Percentiles rank a stretch among this genome's conserved stretches.
Conservation (phyloP, 2,113 vertebrate species). For the Microcebus murinus region DNA sequence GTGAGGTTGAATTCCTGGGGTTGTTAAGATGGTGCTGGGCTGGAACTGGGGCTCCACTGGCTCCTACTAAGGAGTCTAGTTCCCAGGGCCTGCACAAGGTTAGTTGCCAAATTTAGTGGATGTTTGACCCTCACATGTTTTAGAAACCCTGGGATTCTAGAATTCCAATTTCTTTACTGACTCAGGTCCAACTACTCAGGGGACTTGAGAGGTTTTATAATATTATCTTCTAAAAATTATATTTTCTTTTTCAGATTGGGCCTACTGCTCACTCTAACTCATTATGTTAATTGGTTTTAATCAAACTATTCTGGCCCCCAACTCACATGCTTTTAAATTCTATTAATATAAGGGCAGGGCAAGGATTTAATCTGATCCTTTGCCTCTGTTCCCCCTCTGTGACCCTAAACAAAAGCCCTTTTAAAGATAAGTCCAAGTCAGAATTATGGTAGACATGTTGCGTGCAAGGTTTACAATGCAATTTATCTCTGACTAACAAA, state of each 20-base stretch:
- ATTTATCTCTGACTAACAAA: background rate
- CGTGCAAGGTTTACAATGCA: background rate
- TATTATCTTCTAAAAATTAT: background rate
- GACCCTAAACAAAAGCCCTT: background rate
- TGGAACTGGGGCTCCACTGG: background rate
- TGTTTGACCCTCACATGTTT: background rate
- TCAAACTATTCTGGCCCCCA: background rate
- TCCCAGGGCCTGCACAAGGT: background rate
- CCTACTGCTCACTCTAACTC: background rate
- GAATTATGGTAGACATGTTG: background rate
- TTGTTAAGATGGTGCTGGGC: too few species aligned
- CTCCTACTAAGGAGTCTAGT: background rate
- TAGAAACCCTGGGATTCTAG: background rate
- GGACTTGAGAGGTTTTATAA: background rate
- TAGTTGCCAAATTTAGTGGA: background rate
- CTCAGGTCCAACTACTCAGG: background rate
- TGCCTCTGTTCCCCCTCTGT: background rate
- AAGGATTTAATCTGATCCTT: background rate
- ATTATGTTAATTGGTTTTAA: slow-evolving; percentile 15
- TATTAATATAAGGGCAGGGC: background rate
- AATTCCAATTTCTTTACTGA: background rate
- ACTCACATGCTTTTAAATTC: background rate
- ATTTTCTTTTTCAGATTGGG: background rate
- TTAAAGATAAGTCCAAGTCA: background rate
- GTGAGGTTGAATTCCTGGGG: background rate